Percentiles rank a stretch among this genome's conserved stretches.
Evolutionary conservation across 2,888 invertebrate species (phyloP).

Genomic region (Eupithecia centaureata): DNA sequence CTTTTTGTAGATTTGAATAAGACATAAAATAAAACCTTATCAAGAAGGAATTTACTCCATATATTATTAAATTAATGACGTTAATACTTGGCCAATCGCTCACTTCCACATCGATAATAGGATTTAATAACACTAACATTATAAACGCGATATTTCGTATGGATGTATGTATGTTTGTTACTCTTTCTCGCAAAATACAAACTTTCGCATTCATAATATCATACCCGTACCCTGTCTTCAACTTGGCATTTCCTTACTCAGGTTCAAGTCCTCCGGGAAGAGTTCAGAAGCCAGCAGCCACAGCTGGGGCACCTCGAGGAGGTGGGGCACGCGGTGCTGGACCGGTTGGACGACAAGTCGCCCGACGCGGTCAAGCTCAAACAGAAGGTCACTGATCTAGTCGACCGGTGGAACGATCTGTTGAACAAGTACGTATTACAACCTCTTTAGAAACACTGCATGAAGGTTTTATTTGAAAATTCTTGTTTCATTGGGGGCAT

Average conservation of each 20-base stretch:
- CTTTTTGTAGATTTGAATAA: too few species aligned
- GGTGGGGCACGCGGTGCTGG: slow-evolving; percentile 90
- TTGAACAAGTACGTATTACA: slow-evolving; percentile 81
- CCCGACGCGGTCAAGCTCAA: slow-evolving; percentile 81
- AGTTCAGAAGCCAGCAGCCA: slow-evolving; percentile 96
- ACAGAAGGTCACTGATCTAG: slow-evolving; percentile 89
- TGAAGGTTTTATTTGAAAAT: background rate
- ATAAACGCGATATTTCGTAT: too few species aligned
- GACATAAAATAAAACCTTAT: too few species aligned
- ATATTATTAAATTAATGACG: too few species aligned
- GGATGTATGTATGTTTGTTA: too few species aligned
- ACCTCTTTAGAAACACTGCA: background rate
- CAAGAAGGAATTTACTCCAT: too few species aligned
- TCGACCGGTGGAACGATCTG: slow-evolving; percentile 92
- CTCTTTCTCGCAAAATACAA: background rate
- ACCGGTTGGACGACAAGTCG: slow-evolving; percentile 79
- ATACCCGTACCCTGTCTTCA: too few species aligned
- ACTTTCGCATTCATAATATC: too few species aligned
- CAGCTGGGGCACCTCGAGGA: slow-evolving; percentile 93
- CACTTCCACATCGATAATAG: too few species aligned
- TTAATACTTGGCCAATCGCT: too few species aligned
- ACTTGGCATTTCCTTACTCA: slow-evolving; percentile 44
- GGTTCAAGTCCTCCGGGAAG: slow-evolving; percentile 96
- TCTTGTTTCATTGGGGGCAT: background rate
- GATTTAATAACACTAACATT: too few species aligned